phyloP scores from a whole-genome alignment of 2,888 invertebrate genomes.

The Nomada goodeniana region DNA sequence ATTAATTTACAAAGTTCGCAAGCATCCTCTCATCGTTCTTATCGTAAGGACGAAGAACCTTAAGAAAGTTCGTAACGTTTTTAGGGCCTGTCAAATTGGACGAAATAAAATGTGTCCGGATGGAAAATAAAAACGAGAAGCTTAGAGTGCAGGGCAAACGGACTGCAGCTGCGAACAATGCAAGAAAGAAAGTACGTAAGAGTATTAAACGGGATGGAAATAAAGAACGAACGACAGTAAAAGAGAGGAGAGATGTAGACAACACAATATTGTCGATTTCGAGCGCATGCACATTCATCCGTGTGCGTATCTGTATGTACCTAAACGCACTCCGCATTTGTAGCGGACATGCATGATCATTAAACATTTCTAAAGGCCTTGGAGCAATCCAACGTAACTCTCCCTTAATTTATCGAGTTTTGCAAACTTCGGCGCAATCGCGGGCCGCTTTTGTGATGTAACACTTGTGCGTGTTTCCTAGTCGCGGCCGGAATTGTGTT shows the following conservation, averaged over 20 bases:
- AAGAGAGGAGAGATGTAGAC: neutral
- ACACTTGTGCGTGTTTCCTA: neutral
- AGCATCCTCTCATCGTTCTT: neutral
- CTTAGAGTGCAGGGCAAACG: neutral
- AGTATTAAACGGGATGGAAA: neutral
- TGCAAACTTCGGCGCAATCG: slow-evolving; percentile 57
- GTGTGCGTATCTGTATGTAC: neutral
- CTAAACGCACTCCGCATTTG: slow-evolving; percentile 27
- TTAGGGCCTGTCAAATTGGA: neutral
- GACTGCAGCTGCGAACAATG: neutral
- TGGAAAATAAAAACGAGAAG: neutral
- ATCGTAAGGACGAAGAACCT: neutral
- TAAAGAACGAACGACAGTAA: neutral
- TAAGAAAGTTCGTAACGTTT: too few relatives aligned
- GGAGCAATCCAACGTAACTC: slow-evolving; percentile 56
- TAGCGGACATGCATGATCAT: slow-evolving; percentile 29
- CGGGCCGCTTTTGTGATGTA: neutral
- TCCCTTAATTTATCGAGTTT: slow-evolving; percentile 71
- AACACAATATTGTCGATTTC: neutral
- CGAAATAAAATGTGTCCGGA: neutral
- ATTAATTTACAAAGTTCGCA: neutral
- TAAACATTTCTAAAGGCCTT: slow-evolving; percentile 61
- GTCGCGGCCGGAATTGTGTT: neutral
- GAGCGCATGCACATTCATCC: neutral
- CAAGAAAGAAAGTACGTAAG: neutral